Conservation (phyloP, 2,797 vertebrate species). For the Clamator glandarius region DNA sequence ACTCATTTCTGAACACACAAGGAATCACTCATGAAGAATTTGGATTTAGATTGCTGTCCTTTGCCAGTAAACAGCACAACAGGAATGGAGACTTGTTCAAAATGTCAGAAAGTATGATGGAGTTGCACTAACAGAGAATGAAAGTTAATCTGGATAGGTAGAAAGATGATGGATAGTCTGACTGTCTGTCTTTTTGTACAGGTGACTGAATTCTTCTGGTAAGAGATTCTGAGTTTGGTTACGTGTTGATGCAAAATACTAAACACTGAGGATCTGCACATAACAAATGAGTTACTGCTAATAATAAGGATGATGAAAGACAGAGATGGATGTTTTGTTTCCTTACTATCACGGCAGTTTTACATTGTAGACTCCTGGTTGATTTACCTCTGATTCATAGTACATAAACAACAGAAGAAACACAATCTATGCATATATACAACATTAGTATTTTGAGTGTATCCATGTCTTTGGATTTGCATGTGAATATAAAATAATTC, state of each 20-base stretch:
- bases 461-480: constrained; percentile 74
- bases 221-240: not conserved
- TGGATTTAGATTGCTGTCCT: not conserved
- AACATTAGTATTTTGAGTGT: constrained; percentile 68
- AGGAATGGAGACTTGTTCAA: not conserved
- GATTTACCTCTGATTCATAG: not conserved
- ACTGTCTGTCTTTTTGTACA: not conserved
- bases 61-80: not conserved
- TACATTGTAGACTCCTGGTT: not conserved
- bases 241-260: not conserved
- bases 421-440: not conserved
- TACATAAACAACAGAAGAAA: not conserved
- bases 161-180: not conserved
- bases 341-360: not conserved
- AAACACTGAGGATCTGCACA: not conserved
- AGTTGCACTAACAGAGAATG: fast-evolving
- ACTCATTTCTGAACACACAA: not conserved
- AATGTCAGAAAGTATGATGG: not conserved
- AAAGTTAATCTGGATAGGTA: not conserved
- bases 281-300: not conserved
- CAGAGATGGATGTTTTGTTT: not conserved
- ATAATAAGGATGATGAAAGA: not conserved
- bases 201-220: not conserved
- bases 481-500: constrained; percentile 82
- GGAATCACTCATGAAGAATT: fast-evolving